Percentiles rank a stretch among this genome's conserved stretches.
Conservation (phyloP, 2,113 vertebrate species). For the Malurus cyaneus region DNA sequence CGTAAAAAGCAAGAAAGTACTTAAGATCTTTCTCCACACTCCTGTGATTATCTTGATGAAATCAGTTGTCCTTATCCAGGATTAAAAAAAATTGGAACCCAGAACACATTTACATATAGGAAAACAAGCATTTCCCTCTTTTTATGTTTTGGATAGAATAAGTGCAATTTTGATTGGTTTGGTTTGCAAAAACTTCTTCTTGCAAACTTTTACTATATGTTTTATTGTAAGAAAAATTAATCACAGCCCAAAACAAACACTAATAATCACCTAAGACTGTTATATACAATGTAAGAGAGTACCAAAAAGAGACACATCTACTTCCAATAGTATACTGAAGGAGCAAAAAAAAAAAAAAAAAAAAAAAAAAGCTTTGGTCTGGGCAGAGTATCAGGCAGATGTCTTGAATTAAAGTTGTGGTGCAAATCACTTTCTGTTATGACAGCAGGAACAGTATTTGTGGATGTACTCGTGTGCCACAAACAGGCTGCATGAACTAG, state of each 20-base stretch:
- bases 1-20: not conserved
- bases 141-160: not conserved
- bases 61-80: not conserved
- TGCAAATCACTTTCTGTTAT: not conserved
- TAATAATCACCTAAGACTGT: not conserved
- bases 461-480: not conserved
- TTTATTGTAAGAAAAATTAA: not conserved
- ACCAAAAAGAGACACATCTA: not conserved
- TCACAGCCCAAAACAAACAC: not conserved
- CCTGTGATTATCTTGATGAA: not conserved
- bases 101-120: not conserved
- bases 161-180: not conserved
- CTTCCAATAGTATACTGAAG: not conserved
- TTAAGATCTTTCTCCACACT: not conserved
- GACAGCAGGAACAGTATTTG: not conserved
- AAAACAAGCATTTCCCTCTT: not conserved
- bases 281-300: not conserved
- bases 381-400: not conserved
- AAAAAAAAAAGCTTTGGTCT: not conserved
- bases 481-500: not conserved
- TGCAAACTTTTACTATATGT: not conserved
- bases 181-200: not conserved
- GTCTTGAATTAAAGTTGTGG: not conserved
- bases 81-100: not conserved
- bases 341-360: rapidly evolving